These are phyloP conservation scores for Acanthurus tractus DNA, from an alignment of 2,797 vertebrate genomes.

Conservation along the genomic window DNA sequence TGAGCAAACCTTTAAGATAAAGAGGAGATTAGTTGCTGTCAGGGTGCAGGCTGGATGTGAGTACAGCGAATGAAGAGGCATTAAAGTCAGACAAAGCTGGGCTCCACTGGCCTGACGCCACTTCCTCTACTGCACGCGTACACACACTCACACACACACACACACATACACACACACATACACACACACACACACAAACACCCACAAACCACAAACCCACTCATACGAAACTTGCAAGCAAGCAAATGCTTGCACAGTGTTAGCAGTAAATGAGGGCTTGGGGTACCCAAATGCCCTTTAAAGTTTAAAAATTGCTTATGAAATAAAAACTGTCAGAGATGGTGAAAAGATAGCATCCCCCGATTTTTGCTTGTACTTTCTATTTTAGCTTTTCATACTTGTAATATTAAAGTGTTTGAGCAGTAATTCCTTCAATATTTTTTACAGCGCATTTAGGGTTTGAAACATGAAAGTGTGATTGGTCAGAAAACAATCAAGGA, in stretches of 20 bases:
- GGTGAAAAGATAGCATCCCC: slow-evolving; percentile 23
- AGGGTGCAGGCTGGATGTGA: slow-evolving; percentile 64
- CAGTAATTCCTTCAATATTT: too few species aligned
- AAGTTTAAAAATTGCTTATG: slow-evolving; percentile 63
- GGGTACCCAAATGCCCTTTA: slow-evolving; percentile 62
- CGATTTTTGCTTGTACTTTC: not conserved
- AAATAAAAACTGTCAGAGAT: slow-evolving; percentile 34
- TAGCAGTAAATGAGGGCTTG: slow-evolving; percentile 61
- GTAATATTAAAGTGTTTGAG: slow-evolving; percentile 34
- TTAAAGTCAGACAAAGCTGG: slow-evolving; percentile 77
- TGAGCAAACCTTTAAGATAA: slow-evolving; percentile 81
- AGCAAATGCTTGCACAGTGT: slow-evolving; percentile 59
- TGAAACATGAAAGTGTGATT: slow-evolving; percentile 13
- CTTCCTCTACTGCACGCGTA: slow-evolving; percentile 58
- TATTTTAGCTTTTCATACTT: not conserved
- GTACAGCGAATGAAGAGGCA: slow-evolving; percentile 73
- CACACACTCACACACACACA: slow-evolving; percentile 14
- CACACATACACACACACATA: not conserved
- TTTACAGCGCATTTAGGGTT: not conserved
- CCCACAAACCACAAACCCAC: slow-evolving; percentile 9
- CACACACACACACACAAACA: too few species aligned
- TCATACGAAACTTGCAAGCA: slow-evolving; percentile 65
- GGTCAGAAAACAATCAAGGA: slow-evolving; percentile 59
- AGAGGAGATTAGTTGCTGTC: slow-evolving; percentile 79
- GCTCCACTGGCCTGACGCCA: slow-evolving; percentile 68